Evolutionary conservation across 2,888 invertebrate genomes (phyloP).

Genomic region (Calliopum simillimum): DNA sequence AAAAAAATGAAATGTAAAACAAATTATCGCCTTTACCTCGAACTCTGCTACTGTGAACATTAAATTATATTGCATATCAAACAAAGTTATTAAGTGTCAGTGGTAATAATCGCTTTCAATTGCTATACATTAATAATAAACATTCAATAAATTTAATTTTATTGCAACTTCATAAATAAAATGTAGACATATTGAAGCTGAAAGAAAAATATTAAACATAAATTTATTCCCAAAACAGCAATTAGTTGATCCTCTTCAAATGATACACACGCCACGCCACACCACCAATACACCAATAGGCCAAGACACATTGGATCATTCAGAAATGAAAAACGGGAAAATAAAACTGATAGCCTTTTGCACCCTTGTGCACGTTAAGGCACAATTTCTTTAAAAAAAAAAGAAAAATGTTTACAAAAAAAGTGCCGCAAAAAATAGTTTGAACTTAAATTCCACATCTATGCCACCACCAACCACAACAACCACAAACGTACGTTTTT

Average conservation of each 20-base stretch:
- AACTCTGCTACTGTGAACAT: too few species aligned
- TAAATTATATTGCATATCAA: not conserved
- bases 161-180: slow-evolving; percentile 1
- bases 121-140: slow-evolving; percentile 23
- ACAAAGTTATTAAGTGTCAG: slow-evolving; percentile 1
- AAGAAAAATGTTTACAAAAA: slow-evolving; percentile 5
- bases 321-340: not conserved
- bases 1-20: too few species aligned
- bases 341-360: slow-evolving; percentile 36
- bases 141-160: slow-evolving; percentile 18
- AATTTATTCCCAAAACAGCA: slow-evolving; percentile 12
- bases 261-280: slow-evolving; percentile 2
- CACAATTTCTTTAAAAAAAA: not conserved
- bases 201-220: not conserved
- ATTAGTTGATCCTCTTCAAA: slow-evolving; percentile 16
- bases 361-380: slow-evolving; percentile 9
- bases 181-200: not conserved
- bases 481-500: not conserved
- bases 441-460: slow-evolving; percentile 10
- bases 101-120: slow-evolving; percentile 19
- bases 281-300: not conserved
- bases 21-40: too few species aligned
- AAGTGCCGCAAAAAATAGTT: slow-evolving; percentile 34
- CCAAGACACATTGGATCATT: not conserved
- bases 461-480: too few species aligned